Evolutionary conservation across 2,113 vertebrate genomes (phyloP).

Genomic region (Nicator chloris): DNA sequence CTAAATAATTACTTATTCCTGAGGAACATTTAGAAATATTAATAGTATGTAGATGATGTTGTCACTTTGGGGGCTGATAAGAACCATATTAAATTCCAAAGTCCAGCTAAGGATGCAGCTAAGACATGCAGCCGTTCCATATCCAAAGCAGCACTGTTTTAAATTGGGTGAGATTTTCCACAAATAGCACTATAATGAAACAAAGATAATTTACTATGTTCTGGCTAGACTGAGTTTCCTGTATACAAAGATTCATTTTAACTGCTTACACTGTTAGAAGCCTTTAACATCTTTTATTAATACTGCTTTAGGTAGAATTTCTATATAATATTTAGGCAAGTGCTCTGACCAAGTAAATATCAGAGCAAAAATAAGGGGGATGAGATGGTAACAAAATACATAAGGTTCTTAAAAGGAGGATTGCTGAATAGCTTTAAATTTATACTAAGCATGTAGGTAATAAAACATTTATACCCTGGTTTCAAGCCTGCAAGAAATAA

Average conservation of each 20-base stretch:
- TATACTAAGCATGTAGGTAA: neutral
- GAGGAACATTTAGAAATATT: neutral
- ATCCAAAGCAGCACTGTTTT: neutral
- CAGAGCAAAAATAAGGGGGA: neutral
- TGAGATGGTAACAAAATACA: neutral
- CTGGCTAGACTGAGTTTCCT: neutral
- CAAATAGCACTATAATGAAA: neutral
- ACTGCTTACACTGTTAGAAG: neutral
- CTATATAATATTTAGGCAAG: neutral
- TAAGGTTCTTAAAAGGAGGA: neutral
- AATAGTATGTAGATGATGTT: neutral
- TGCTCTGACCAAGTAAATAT: neutral
- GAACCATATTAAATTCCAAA: neutral
- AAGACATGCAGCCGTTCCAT: neutral
- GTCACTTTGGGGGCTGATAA: neutral
- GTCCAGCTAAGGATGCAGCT: neutral
- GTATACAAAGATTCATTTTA: neutral
- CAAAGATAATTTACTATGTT: neutral
- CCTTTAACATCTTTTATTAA: neutral
- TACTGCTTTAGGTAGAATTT: neutral
- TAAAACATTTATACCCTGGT: neutral
- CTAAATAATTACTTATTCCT: neutral
- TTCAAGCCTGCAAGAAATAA: neutral
- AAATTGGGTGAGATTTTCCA: neutral
- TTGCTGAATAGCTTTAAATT: neutral